Percentiles rank a stretch among this genome's conserved stretches.
Conservation (phyloP, 2,888 invertebrate genomes). For the Strigamia maritima region DNA sequence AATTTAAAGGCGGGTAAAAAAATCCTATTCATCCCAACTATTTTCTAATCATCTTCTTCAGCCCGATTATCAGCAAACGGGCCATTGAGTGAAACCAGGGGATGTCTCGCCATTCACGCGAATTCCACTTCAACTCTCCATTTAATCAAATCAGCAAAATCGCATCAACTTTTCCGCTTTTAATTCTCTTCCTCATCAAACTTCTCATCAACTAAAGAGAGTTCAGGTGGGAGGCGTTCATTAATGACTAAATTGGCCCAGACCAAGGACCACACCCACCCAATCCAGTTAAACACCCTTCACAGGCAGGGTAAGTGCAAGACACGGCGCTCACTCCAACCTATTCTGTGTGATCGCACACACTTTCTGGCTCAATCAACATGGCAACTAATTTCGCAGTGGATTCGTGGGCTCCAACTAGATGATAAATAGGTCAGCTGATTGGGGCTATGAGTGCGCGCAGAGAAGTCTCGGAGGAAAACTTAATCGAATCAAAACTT, state of each 20-base stretch:
- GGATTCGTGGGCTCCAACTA: slow-evolving; percentile 9
- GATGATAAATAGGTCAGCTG: slow-evolving; percentile 23
- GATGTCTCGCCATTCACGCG: background rate
- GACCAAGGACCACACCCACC: slow-evolving; percentile 2
- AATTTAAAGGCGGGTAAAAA: background rate
- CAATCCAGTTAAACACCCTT: slow-evolving; percentile 12
- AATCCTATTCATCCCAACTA: slow-evolving; percentile 7
- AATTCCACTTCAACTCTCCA: slow-evolving; percentile 1
- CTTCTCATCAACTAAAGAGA: background rate
- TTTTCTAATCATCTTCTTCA: slow-evolving; percentile 13
- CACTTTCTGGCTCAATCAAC: slow-evolving; percentile 23
- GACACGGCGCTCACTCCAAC: background rate
- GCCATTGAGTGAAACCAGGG: slow-evolving; percentile 8
- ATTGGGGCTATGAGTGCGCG: slow-evolving; percentile 20
- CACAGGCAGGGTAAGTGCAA: background rate
- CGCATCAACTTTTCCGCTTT: slow-evolving; percentile 23
- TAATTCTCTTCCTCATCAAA: background rate
- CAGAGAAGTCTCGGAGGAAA: slow-evolving; percentile 5
- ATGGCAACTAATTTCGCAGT: background rate
- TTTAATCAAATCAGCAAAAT: slow-evolving; percentile 10
- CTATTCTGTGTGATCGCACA: slow-evolving; percentile 23
- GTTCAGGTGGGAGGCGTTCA: background rate
- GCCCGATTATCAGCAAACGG: slow-evolving; percentile 2
- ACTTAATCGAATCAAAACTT: slow-evolving; percentile 23
- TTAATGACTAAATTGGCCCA: slow-evolving; percentile 19